These are phyloP conservation scores for Drosophila tristis DNA, from an alignment of 1,140 invertebrate genomes.

Conservation along the genomic window DNA sequence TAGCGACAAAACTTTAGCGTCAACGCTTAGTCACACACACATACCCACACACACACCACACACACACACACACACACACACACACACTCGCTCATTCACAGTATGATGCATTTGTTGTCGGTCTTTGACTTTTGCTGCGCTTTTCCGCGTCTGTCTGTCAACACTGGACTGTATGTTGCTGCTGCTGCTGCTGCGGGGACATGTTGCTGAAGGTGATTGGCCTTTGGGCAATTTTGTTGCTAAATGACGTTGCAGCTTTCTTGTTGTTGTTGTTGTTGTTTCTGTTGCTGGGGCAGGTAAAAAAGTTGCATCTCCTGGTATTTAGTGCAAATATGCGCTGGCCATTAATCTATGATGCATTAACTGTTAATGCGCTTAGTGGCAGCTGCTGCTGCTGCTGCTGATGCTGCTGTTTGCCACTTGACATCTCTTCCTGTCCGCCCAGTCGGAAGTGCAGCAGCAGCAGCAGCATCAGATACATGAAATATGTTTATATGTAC, in stretches of 20 bases:
- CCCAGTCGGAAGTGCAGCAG: constrained; percentile 32
- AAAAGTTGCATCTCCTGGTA: constrained; percentile 49
- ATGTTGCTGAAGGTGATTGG: constrained; percentile 67
- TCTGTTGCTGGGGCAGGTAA: constrained; percentile 15
- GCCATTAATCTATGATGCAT: constrained; percentile 29
- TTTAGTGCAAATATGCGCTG: constrained; percentile 57
- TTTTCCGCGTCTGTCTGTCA: constrained; percentile 59
- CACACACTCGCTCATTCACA: constrained; percentile 1
- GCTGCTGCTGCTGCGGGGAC: constrained; percentile 36
- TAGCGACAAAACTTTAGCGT: constrained; percentile 4
- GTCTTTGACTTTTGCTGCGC: constrained; percentile 63
- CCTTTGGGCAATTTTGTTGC: constrained; percentile 46
- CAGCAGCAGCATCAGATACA: constrained; percentile 16
- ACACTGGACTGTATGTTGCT: constrained; percentile 15
- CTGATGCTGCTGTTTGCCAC: constrained; percentile 17
- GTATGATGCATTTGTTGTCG: constrained; percentile 35
- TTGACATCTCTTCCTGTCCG: constrained; percentile 41
- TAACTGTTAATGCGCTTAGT: constrained; percentile 54
- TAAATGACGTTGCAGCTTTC: constrained; percentile 33
- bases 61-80: too few species aligned
- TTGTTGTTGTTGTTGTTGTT: constrained; percentile 29
- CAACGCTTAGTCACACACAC: constrained; percentile 33
- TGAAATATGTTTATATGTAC: too few species aligned
- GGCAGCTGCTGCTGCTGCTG: constrained; percentile 4
- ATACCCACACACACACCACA: too few species aligned